Conservation (phyloP, 1,140 invertebrate species). For the Pantala flavescens region DNA sequence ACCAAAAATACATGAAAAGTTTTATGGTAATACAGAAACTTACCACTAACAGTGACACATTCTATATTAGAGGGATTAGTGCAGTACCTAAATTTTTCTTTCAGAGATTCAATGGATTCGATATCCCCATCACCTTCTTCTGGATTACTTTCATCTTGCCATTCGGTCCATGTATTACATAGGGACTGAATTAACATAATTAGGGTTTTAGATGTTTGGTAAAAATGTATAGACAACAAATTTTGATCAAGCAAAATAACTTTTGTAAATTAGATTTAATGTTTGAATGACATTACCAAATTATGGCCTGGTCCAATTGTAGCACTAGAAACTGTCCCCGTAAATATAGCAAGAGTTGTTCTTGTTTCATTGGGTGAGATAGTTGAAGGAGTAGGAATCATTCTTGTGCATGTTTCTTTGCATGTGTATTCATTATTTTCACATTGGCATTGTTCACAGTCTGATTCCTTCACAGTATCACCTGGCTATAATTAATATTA, state of each 20-base stretch:
- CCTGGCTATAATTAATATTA: slow-evolving; percentile 41
- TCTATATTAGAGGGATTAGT: background rate
- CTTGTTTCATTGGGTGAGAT: no score
- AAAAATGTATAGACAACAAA: no score
- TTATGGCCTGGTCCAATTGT: no score
- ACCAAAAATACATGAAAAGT: no score
- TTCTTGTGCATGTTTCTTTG: slow-evolving; percentile 32
- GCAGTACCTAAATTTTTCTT: background rate
- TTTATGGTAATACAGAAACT: background rate
- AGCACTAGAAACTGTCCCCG: no score
- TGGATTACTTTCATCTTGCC: background rate
- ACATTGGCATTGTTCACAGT: slow-evolving; percentile 63
- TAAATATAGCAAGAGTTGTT: no score
- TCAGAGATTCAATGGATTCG: background rate
- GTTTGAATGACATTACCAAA: no score
- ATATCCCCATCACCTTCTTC: background rate
- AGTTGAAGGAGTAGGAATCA: no score
- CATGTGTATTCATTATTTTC: slow-evolving; percentile 60
- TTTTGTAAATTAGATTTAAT: no score
- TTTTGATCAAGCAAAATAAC: no score
- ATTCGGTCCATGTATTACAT: background rate
- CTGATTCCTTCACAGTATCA: slow-evolving; percentile 39
- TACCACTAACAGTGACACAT: background rate
- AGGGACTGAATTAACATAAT: no score
- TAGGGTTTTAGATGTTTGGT: no score